These are phyloP conservation scores for Epistrophella euchroma DNA, from an alignment of 2,888 invertebrate genomes.

Conservation along the genomic window DNA sequence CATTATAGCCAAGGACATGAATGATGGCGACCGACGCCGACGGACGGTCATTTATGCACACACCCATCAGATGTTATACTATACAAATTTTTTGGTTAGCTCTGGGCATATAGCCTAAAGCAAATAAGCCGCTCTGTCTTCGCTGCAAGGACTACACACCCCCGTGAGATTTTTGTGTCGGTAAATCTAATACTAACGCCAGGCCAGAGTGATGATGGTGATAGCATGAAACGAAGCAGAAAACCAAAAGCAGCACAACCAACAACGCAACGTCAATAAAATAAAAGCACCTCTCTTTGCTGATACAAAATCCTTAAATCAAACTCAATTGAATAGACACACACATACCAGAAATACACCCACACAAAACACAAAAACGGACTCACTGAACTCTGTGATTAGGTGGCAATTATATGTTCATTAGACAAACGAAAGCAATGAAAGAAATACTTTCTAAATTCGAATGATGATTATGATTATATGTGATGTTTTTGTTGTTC, in stretches of 20 bases:
- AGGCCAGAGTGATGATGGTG: constrained; percentile 26
- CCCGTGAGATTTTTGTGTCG: constrained; percentile 46
- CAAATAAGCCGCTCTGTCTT: constrained; percentile 49
- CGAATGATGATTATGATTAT: constrained; percentile 11
- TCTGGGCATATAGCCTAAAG: constrained; percentile 45
- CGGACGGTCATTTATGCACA: constrained; percentile 50
- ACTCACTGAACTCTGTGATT: constrained; percentile 69
- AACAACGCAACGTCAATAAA: constrained; percentile 48
- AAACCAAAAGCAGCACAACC: constrained; percentile 35
- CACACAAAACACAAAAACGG: constrained; percentile 40
- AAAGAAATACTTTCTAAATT: constrained; percentile 52
- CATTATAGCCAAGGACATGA: constrained; percentile 63
- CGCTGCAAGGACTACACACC: constrained; percentile 34
- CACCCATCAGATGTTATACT: constrained; percentile 30
- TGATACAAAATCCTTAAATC: constrained; percentile 57
- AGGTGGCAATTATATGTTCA: constrained; percentile 75
- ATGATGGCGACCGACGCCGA: constrained; percentile 46
- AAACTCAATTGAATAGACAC: constrained; percentile 46
- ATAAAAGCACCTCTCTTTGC: constrained; percentile 21
- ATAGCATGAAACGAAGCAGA: constrained; percentile 44
- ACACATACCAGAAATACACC: constrained; percentile 21
- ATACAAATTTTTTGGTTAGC: constrained; percentile 25
- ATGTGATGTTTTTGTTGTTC: constrained; percentile 49
- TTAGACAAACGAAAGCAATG: constrained; percentile 65
- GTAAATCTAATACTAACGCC: constrained; percentile 53